Evolutionary conservation across 2,113 vertebrate species (phyloP), one percentile per base, ranked within the genome.

Genomic region (Haliaeetus leucogaster): DNA sequence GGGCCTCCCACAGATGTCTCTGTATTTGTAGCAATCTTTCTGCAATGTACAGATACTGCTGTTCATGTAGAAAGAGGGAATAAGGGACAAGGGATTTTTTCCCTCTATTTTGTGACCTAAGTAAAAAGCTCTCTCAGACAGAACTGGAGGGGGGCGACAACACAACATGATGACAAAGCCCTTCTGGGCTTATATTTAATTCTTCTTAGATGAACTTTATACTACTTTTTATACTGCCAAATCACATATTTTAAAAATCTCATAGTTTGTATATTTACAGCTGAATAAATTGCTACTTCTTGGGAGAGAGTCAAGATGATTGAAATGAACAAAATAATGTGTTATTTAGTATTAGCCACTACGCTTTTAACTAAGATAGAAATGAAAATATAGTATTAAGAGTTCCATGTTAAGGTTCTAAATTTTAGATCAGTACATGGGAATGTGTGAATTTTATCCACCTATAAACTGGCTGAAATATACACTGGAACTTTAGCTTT

Each of bases 101-200:
- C 13, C 17, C 3, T 71, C 22, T 86, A 2, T 61, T 77, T 83
- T 91, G 26, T 83, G 22, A 7, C 20, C 29, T 72, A 25, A 71
- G 82, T 71, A 66, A 63, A 88, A 82, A 59, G 6, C 16, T 48
- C 8, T 79, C 13, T 76, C 47, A 88, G 92, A 68, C 26, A 82
- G 17, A 88, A 21, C 1, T 50, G 16, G 26, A 15, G 50, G 67
- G 1, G 3, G 4, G 1, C 0, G 25, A 19, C 27, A 59, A 29
- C 50, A 52, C 5, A 9, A 27, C 50, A 52, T 52, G 8, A 52
- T 52, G 50, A 52, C 9, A 8, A 45, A 86, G 23, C 9, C 3
- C 22, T 62, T 81, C 38, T 76, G 32, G 32, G 42, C 4, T 53
- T 71, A 62, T 79, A 72, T 79, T 92, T 82, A 74, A 65, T 82